Evolutionary conservation across 2,797 vertebrate species (phyloP), one percentile per base, ranked within the genome.

Genomic region (Pangasius sanitwongsei): DNA sequence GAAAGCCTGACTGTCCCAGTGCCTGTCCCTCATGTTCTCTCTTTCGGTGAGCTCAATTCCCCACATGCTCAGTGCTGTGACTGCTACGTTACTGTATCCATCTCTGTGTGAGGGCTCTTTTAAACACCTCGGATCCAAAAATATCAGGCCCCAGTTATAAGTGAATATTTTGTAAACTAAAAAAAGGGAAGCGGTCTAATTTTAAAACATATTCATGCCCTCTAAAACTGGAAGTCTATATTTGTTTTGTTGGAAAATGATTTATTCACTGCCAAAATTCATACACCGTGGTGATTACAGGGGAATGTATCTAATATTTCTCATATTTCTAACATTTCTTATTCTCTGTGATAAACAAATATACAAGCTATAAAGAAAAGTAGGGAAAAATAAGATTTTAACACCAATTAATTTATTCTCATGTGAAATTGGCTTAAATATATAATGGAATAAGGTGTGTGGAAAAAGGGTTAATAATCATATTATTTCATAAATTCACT

Each of bases 1-100:
- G 96, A 96, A 63, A 95, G 95, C 86, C 96, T 96, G 95, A 97
- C 93, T 23, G 44, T 96, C 57, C 94, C 97, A 1, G 92, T 98
- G 31, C 93, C 97, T 53, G 97, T 97, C 70, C 97, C 98, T 0
- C 96, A 97, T 86, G 95, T 98, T 57, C 94, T 99, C 88, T 98
- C 98, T 84, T 97, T 98, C 6, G 98, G 98, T 99, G 94, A 96
- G 97, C 95, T 85, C 8, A 25, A 6, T 50, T 72, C 8, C 34
- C 23, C 5, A 9, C 18, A 63, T 1, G 28, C 82, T 48, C 59
- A 63, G 20, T 37, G n/a, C 28, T 12, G 12, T n/a, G 41, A 78
- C 48, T 78, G 75, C 48, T n/a, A 48, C 48, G 0, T 80, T 20
- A 80, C 31, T 25, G 31, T 41, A 12, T 6, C 31, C 3, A 1